A percentile compares a stretch with the other conserved stretches of the same genome.
phyloP scores from a whole-genome alignment of 1,140 invertebrate species.

The Antheraea mylitta region DNA sequence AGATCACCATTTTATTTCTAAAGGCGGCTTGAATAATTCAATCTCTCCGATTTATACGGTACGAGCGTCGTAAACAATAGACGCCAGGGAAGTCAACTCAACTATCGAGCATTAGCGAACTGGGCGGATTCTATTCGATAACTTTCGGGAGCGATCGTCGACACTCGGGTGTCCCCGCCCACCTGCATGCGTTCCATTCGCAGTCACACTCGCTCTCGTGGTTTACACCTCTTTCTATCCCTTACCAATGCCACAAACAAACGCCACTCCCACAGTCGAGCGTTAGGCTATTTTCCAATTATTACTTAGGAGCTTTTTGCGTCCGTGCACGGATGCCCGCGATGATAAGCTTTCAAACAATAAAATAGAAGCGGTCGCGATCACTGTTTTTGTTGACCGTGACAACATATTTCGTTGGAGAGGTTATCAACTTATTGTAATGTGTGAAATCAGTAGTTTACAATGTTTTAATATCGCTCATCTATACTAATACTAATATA shows the following conservation, averaged over 20 bases:
- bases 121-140: slow-evolving; percentile 59
- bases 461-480: no score
- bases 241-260: slow-evolving; percentile 27
- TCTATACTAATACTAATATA: no score
- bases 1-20: not conserved
- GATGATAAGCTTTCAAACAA: slow-evolving; percentile 62
- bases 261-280: slow-evolving; percentile 56
- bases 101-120: slow-evolving; percentile 38
- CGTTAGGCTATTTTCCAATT: slow-evolving; percentile 68
- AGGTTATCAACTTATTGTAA: not conserved
- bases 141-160: slow-evolving; percentile 49
- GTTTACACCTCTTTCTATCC: slow-evolving; percentile 39
- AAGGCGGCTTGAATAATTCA: not conserved
- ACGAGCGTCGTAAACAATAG: slow-evolving; percentile 15
- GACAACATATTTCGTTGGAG: not conserved
- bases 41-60: not conserved
- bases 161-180: slow-evolving; percentile 56
- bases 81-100: slow-evolving; percentile 36
- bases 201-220: slow-evolving; percentile 20
- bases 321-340: slow-evolving; percentile 35
- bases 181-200: slow-evolving; percentile 44
- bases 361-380: not conserved
- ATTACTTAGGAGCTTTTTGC: slow-evolving; percentile 68
- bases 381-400: slow-evolving; percentile 11
- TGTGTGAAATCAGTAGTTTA: not conserved